phyloP scores from a whole-genome alignment of 2,797 vertebrate genomes.

The Gambusia yucatana region DNA sequence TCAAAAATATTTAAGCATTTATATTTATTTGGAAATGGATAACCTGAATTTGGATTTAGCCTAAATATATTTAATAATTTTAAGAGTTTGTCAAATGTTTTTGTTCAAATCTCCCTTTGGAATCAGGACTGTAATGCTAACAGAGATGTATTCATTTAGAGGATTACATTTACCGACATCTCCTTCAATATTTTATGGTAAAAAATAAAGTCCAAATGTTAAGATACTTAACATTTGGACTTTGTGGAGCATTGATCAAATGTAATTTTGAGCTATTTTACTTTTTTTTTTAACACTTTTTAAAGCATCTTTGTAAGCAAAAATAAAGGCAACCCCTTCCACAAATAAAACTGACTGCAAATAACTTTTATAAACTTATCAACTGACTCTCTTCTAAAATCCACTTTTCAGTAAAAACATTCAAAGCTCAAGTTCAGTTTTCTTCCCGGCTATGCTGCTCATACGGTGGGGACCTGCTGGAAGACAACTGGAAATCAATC shows the following conservation, averaged over 20 bases:
- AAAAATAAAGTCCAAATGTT: not conserved
- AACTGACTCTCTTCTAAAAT: conserved; percentile 15
- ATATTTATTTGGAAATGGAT: conserved; percentile 40
- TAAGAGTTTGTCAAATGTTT: not conserved
- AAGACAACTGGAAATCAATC: conserved; percentile 23
- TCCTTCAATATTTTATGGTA: conserved; percentile 34
- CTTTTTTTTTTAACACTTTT: not conserved
- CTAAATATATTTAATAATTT: conserved; percentile 6
- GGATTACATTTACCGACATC: not conserved
- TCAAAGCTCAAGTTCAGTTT: conserved; percentile 15
- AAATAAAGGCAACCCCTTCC: conserved; percentile 26
- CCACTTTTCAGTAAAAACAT: conserved; percentile 1
- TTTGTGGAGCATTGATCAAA: conserved; percentile 32
- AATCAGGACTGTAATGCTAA: not conserved
- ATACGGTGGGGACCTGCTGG: conserved; percentile 32
- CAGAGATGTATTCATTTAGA: not conserved
- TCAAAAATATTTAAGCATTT: conserved; percentile 22
- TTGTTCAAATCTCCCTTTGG: not conserved
- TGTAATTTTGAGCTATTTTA: not conserved
- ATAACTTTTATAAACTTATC: conserved; percentile 12
- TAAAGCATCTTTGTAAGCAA: conserved; percentile 18
- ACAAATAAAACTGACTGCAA: conserved; percentile 49
- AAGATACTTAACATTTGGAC: conserved; percentile 12
- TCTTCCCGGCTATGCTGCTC: conserved; percentile 6
- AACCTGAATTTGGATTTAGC: not conserved